Conservation (phyloP, 2,888 invertebrate genomes). For the Lamellibrachia columna region DNA sequence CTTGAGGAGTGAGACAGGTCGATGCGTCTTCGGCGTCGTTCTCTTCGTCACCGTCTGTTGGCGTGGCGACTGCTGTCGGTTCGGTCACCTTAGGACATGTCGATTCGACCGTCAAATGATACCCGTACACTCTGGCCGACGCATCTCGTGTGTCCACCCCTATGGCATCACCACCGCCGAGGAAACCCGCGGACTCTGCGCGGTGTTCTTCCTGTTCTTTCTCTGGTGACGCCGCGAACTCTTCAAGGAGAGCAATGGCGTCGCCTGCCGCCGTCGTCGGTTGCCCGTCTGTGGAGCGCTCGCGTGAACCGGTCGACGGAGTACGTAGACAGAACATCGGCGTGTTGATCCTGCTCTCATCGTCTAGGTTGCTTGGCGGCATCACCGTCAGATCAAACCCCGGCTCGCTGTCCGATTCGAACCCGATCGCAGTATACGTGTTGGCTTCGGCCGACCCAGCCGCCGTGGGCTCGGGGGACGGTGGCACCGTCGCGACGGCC, state of each 20-base stretch:
- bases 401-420: not conserved
- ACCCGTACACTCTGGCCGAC: not conserved
- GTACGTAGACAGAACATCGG: not conserved
- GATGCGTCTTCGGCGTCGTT: not conserved
- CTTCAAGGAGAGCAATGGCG: not conserved
- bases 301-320: not conserved
- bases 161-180: not conserved
- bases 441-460: too few species aligned
- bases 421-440: not conserved
- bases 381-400: not conserved
- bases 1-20: not conserved
- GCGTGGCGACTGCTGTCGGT: not conserved
- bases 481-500: not conserved
- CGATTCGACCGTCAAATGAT: not conserved
- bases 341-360: constrained; percentile 11
- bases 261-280: not conserved
- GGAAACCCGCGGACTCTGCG: not conserved
- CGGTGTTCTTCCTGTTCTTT: not conserved
- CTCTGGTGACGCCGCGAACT: not conserved
- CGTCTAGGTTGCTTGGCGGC: not conserved
- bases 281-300: not conserved
- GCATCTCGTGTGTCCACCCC: not conserved
- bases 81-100: not conserved
- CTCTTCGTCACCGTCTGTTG: not conserved
- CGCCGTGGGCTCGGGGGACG: too few species aligned